These are phyloP conservation scores for Cydia amplana DNA, from an alignment of 1,140 invertebrate genomes.

Conservation along the genomic window DNA sequence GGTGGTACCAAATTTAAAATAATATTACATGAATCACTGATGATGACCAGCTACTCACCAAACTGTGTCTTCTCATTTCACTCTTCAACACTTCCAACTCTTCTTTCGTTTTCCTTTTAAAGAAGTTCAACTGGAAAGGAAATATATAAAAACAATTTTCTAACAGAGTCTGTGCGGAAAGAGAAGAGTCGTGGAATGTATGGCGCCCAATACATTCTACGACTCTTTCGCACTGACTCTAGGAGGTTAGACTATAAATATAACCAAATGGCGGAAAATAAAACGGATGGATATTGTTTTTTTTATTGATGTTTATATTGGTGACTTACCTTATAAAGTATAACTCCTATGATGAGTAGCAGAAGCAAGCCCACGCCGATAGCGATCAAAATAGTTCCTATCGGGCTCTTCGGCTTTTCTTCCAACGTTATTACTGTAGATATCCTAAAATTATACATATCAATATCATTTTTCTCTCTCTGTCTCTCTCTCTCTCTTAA, in stretches of 20 bases:
- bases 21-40: too few species aligned
- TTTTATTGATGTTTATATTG: neutral
- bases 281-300: too few species aligned
- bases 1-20: too few species aligned
- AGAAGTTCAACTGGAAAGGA: conserved; percentile 35
- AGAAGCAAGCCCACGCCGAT: neutral
- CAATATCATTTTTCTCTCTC: too few species aligned
- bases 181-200: too few species aligned
- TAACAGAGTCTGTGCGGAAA: too few species aligned
- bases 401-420: neutral
- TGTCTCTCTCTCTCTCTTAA: too few species aligned
- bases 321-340: conserved; percentile 32
- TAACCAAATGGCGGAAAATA: neutral
- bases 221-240: too few species aligned
- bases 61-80: conserved; percentile 33
- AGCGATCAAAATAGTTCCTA: conserved; percentile 32
- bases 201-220: too few species aligned
- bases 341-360: neutral
- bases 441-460: neutral
- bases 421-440: neutral
- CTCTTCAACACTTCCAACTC: conserved; percentile 43
- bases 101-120: conserved; percentile 42
- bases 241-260: neutral
- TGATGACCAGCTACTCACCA: conserved; percentile 27
- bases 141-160: neutral